These are phyloP conservation scores for Aspiorhynchus laticeps DNA, from an alignment of 2,113 vertebrate species.

Conservation along the genomic window DNA sequence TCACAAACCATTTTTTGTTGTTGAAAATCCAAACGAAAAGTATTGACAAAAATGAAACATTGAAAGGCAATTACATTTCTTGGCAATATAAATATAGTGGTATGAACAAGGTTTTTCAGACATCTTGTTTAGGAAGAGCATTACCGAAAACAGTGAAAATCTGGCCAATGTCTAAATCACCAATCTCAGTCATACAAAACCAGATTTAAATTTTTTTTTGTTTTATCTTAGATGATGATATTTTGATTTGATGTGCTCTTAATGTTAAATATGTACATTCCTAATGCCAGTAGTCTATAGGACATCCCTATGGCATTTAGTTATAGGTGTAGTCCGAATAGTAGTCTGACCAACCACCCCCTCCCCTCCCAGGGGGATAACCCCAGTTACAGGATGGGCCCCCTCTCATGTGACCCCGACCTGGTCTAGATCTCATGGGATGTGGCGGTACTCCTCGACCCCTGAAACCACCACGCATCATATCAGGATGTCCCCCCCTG, in stretches of 20 bases:
- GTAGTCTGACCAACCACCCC: slow-evolving; percentile 69
- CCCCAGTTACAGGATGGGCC: slow-evolving; percentile 71
- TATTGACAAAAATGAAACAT: slow-evolving; percentile 65
- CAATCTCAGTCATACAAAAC: slow-evolving; percentile 76
- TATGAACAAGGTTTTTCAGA: slow-evolving; percentile 77
- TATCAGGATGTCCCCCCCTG: slow-evolving; percentile 68
- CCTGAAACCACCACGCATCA: slow-evolving; percentile 68
- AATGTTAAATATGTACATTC: slow-evolving; percentile 80
- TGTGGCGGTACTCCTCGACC: slow-evolving; percentile 68
- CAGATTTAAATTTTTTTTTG: slow-evolving; percentile 62
- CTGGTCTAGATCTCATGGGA: slow-evolving; percentile 70
- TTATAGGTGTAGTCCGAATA: slow-evolving; percentile 76
- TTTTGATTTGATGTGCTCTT: slow-evolving; percentile 66
- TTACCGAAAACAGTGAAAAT: slow-evolving; percentile 70
- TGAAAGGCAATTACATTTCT: slow-evolving; percentile 77
- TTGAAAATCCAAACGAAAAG: slow-evolving; percentile 61
- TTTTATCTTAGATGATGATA: not conserved
- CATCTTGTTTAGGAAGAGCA: slow-evolving; percentile 72
- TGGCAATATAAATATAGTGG: slow-evolving; percentile 86
- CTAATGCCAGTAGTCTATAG: slow-evolving; percentile 69
- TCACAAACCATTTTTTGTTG: slow-evolving; percentile 68
- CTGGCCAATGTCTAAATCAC: slow-evolving; percentile 69
- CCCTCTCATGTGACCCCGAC: slow-evolving; percentile 69
- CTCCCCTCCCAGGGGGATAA: slow-evolving; percentile 69
- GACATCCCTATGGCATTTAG: slow-evolving; percentile 51